Conservation (phyloP, 2,797 vertebrate genomes). For the Heterohyrax brucei region DNA sequence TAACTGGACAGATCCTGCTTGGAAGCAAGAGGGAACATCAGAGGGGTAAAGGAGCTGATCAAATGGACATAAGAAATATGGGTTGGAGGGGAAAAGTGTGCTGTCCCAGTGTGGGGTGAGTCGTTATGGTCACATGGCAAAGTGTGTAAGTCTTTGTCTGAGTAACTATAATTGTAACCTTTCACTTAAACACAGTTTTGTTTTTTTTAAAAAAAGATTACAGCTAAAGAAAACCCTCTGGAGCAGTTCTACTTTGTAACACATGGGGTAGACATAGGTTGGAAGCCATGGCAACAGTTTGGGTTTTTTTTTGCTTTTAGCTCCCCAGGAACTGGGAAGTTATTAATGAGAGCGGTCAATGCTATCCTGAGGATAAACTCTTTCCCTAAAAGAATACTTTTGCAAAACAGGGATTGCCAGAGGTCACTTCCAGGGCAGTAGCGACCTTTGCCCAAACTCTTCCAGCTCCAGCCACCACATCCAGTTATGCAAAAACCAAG, state of each 20-base stretch:
- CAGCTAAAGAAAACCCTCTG: neutral
- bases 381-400: conserved; percentile 11
- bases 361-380: neutral
- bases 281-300: neutral
- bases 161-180: too few relatives aligned
- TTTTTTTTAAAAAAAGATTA: neutral
- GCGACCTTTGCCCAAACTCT: neutral
- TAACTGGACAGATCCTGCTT: too few relatives aligned
- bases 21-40: too few relatives aligned
- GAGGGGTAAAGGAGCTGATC: too few relatives aligned
- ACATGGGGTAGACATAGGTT: neutral
- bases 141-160: too few relatives aligned
- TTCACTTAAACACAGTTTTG: too few relatives aligned
- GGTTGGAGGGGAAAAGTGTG: too few relatives aligned
- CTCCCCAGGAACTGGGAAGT: conserved; percentile 43
- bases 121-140: too few relatives aligned
- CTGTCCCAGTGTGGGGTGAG: too few relatives aligned
- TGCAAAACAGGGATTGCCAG: neutral
- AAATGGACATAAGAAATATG: too few relatives aligned
- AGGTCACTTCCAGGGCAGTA: neutral
- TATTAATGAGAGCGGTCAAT: conserved; percentile 4
- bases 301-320: neutral
- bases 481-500: conserved; percentile 2
- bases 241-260: neutral
- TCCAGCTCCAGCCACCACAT: neutral